These are phyloP conservation scores for Luperina nickerlii DNA, from an alignment of 2,888 invertebrate genomes.

Conservation along the genomic window DNA sequence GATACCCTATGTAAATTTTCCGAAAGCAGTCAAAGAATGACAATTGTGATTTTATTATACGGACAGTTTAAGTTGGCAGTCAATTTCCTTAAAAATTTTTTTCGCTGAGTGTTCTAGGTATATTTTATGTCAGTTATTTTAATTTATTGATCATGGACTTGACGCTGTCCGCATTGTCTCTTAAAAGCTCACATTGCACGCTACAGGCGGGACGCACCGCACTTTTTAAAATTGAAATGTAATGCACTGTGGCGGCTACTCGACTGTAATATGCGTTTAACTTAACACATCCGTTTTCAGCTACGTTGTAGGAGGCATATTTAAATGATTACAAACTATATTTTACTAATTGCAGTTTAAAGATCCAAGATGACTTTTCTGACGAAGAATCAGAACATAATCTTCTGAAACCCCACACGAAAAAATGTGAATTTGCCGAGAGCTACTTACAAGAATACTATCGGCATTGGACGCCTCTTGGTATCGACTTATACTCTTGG, in stretches of 20 bases:
- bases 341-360: constrained; percentile 71
- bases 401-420: constrained; percentile 54
- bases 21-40: neutral
- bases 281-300: neutral
- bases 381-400: constrained; percentile 74
- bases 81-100: neutral
- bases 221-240: neutral
- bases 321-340: neutral
- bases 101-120: neutral
- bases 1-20: neutral
- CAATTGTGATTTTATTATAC: neutral
- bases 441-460: constrained; percentile 82
- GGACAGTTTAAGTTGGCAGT: neutral
- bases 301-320: neutral
- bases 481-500: constrained; percentile 76
- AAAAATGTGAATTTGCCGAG: constrained; percentile 80
- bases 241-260: neutral
- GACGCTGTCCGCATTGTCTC: neutral
- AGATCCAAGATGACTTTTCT: constrained; percentile 73
- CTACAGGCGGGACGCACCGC: neutral
- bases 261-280: neutral
- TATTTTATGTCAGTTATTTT: neutral
- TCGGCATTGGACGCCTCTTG: constrained; percentile 77
- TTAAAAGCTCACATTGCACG: neutral
- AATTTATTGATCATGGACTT: neutral